Evolutionary conservation across 2,888 invertebrate species (phyloP).

Genomic region (Hirudinaria manillensis): DNA sequence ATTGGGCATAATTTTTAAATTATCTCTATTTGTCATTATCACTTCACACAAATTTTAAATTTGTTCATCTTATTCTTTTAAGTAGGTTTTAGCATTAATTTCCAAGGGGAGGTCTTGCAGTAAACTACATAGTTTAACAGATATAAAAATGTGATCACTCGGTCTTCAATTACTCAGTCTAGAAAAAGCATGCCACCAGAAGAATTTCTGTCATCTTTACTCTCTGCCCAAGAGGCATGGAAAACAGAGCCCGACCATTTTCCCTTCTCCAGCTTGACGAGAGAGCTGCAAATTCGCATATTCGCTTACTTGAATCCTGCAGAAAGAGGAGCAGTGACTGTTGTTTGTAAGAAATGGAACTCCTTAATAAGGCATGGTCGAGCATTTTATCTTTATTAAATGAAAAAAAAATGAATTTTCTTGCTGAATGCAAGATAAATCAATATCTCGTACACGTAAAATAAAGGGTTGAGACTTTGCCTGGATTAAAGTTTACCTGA

Average conservation of each 20-base stretch:
- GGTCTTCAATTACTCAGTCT: not conserved
- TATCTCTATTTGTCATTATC: no score
- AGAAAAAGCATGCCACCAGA: conserved; percentile 22
- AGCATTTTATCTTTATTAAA: not conserved
- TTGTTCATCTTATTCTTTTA: no score
- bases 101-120: no score
- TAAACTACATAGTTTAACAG: no score
- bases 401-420: not conserved
- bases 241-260: conserved; percentile 38
- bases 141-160: no score
- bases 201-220: conserved; percentile 12
- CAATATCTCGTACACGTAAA: not conserved
- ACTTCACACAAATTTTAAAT: no score
- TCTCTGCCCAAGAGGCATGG: conserved; percentile 18
- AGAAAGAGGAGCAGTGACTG: conserved; percentile 46
- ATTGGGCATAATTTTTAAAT: no score
- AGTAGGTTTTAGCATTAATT: no score
- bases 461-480: not conserved
- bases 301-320: conserved; percentile 46
- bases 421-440: not conserved
- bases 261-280: conserved; percentile 47
- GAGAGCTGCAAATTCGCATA: conserved; percentile 48
- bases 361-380: conserved; percentile 39
- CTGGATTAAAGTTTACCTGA: not conserved
- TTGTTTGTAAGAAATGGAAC: conserved; percentile 47